phyloP scores from a whole-genome alignment of 2,888 invertebrate genomes.

The Smittia sp. region DNA sequence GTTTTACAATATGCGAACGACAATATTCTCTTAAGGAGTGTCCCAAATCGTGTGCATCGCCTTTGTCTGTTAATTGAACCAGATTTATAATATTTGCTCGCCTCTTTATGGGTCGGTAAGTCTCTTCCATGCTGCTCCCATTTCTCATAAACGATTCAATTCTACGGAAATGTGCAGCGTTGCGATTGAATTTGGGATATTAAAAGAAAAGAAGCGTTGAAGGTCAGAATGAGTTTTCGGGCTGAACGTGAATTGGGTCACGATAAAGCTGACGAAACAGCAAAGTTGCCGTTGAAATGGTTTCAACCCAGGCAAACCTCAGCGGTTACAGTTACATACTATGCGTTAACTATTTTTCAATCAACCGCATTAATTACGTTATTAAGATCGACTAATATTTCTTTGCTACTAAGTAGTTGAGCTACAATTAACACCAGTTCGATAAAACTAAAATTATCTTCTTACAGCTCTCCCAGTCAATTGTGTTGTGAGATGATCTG shows the following conservation, averaged over 20 bases:
- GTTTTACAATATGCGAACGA: background rate
- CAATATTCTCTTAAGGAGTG: conserved; percentile 26
- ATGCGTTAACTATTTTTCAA: background rate
- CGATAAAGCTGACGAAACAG: conserved; percentile 3
- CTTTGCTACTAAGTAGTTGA: too few species aligned
- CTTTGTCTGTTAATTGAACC: conserved; percentile 20
- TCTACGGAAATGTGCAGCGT: background rate
- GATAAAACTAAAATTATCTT: background rate
- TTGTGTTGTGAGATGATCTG: background rate
- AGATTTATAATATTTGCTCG: conserved; percentile 9
- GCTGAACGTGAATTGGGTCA: background rate
- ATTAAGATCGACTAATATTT: background rate
- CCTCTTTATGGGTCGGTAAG: background rate
- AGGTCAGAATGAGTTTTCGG: background rate
- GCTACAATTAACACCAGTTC: background rate
- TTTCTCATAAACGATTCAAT: conserved; percentile 6
- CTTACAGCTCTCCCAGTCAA: conserved; percentile 1
- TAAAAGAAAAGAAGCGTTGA: background rate
- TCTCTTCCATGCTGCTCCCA: conserved; percentile 35
- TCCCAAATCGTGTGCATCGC: conserved; percentile 17
- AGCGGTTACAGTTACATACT: background rate
- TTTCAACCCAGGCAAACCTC: background rate
- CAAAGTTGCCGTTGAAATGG: background rate
- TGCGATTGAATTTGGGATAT: background rate
- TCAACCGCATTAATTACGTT: background rate